Conservation (phyloP, 1,140 invertebrate genomes). For the Holcopasites calliopsidis region DNA sequence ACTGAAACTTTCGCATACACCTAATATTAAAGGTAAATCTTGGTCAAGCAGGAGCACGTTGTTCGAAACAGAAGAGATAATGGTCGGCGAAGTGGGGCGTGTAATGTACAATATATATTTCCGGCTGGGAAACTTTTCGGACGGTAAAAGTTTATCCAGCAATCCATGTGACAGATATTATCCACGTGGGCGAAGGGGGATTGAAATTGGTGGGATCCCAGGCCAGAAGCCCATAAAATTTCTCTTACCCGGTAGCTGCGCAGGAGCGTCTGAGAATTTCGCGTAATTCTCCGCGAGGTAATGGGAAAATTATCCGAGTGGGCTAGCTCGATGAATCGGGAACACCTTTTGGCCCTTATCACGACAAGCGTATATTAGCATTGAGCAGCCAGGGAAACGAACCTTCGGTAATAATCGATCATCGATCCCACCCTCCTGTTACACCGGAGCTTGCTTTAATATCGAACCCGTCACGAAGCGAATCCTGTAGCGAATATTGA, state of each 20-base stretch:
- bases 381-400: constrained; percentile 7
- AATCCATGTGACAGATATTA: constrained; percentile 22
- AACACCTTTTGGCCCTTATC: neutral
- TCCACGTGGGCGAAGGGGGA: constrained; percentile 4
- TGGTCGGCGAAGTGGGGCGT: neutral
- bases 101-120: constrained; percentile 7
- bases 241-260: neutral
- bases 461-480: neutral
- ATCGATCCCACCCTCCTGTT: neutral
- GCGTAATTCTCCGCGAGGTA: constrained; percentile 17
- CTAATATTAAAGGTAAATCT: neutral
- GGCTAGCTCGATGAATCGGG: constrained; percentile 25
- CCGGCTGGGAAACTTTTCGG: neutral
- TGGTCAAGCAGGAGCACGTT: neutral
- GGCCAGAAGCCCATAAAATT: neutral
- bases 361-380: constrained; percentile 12
- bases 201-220: constrained; percentile 24
- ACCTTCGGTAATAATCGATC: constrained; percentile 7
- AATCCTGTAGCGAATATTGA: neutral
- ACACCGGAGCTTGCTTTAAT: neutral
- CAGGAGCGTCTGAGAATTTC: neutral
- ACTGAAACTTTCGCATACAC: no score
- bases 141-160: neutral
- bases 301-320: constrained; percentile 29
- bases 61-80: neutral